Evolutionary conservation across 2,113 vertebrate genomes (phyloP).

Genomic region (Xerus inauris): DNA sequence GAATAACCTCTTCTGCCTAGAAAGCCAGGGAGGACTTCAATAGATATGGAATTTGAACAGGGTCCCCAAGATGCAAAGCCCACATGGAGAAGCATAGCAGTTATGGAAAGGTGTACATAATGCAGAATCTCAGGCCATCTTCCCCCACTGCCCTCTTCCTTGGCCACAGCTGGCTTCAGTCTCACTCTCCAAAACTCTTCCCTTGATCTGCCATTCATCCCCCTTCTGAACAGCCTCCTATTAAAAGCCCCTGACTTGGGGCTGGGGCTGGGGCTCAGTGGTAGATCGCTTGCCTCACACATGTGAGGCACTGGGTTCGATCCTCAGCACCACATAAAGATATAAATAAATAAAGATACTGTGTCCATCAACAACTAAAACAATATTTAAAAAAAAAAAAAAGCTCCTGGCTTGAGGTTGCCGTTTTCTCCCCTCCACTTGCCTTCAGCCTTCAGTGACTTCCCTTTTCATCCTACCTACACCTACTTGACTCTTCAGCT

Average conservation of each 20-base stretch:
- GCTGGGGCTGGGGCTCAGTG: too few species aligned
- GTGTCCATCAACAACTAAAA: too few species aligned
- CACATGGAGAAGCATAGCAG: fast-evolving
- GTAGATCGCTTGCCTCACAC: too few species aligned
- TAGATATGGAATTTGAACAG: not conserved
- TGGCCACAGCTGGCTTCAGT: not conserved
- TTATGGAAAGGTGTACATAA: fast-evolving
- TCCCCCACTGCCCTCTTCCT: not conserved
- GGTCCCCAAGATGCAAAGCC: fast-evolving
- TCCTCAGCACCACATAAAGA: too few species aligned
- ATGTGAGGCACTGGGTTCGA: too few species aligned
- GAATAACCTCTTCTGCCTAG: not conserved
- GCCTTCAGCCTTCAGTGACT: not conserved
- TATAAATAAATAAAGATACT: too few species aligned
- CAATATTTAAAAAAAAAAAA: too few species aligned
- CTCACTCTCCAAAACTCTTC: not conserved
- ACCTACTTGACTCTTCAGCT: not conserved
- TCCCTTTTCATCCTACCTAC: not conserved
- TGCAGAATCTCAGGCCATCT: not conserved
- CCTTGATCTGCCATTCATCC: fast-evolving
- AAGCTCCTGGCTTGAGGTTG: not conserved
- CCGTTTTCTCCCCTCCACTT: not conserved
- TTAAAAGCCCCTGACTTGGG: not conserved
- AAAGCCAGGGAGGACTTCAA: not conserved
- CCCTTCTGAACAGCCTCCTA: not conserved